phyloP scores from a whole-genome alignment of 2,797 vertebrate genomes.

The Pithecia hirsuta region DNA sequence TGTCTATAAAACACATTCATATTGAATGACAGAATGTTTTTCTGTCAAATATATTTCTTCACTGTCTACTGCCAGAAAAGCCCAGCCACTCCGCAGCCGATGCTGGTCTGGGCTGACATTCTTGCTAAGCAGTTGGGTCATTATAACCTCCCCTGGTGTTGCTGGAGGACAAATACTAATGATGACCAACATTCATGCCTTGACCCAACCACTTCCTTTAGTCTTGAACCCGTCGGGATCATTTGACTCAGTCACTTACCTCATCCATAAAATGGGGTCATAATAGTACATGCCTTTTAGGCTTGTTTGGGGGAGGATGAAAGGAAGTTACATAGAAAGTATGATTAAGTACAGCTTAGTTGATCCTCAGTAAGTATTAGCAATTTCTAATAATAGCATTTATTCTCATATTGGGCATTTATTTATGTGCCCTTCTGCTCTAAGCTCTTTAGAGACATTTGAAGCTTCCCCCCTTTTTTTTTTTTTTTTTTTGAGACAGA shows the following conservation, averaged over 20 bases:
- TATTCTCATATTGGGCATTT: accelerated
- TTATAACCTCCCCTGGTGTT: neutral
- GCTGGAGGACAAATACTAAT: neutral
- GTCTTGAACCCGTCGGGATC: no score
- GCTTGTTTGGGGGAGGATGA: neutral
- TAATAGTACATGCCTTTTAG: accelerated
- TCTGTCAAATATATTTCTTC: neutral
- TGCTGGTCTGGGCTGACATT: neutral
- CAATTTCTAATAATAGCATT: neutral
- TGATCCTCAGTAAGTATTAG: neutral
- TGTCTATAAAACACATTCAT: neutral
- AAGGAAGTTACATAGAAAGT: neutral
- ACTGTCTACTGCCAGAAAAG: neutral
- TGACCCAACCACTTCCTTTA: neutral
- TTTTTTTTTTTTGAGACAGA: no score
- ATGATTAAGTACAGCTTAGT: accelerated
- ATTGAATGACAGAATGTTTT: accelerated
- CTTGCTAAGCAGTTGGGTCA: neutral
- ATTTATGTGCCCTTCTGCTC: accelerated
- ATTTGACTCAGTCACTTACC: neutral
- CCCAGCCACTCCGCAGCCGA: neutral
- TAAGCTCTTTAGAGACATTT: neutral
- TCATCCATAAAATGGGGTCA: neutral
- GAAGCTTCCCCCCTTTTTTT: no score
- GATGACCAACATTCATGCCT: neutral